Percentiles rank a stretch among this genome's conserved stretches.
phyloP scores from a whole-genome alignment of 2,113 vertebrate genomes.

The Romanogobio albipinnatus region DNA sequence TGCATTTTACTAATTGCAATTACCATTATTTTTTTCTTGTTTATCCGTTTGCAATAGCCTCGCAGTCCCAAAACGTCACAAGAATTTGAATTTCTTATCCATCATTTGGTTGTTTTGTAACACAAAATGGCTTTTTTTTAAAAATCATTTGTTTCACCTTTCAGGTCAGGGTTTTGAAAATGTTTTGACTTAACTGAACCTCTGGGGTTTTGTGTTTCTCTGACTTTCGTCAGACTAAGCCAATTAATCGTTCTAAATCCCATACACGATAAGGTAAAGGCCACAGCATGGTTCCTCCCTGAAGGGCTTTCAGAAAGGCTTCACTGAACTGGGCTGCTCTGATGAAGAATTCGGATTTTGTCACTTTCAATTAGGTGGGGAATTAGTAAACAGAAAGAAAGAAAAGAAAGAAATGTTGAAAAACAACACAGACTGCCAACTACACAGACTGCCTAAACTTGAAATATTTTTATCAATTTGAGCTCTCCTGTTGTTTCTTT shows the following conservation, averaged over 20 bases:
- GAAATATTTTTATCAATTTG: conserved; percentile 15
- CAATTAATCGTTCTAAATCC: conserved; percentile 59
- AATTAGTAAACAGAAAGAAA: conserved; percentile 40
- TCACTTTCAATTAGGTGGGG: conserved; percentile 51
- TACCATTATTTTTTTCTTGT: not conserved
- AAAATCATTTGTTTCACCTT: not conserved
- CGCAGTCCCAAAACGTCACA: not conserved
- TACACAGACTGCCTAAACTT: not conserved
- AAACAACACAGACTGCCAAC: conserved; percentile 3
- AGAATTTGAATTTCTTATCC: not conserved
- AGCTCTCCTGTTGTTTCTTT: not conserved
- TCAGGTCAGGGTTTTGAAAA: conserved; percentile 14
- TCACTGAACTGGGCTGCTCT: conserved; percentile 42
- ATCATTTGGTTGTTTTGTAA: not conserved
- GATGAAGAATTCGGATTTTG: conserved; percentile 46
- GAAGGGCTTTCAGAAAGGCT: conserved; percentile 51
- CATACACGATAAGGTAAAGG: conserved; percentile 61
- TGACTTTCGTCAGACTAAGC: conserved; percentile 58
- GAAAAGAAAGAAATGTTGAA: conserved; percentile 10
- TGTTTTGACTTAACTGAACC: conserved; percentile 45
- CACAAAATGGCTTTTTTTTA: conserved; percentile 13
- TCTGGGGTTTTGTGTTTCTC: conserved; percentile 53
- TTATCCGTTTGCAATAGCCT: not conserved
- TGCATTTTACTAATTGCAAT: not conserved
- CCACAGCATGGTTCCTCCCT: conserved; percentile 52